Conservation (phyloP, 2,113 vertebrate genomes). For the Argyrosomus japonicus region DNA sequence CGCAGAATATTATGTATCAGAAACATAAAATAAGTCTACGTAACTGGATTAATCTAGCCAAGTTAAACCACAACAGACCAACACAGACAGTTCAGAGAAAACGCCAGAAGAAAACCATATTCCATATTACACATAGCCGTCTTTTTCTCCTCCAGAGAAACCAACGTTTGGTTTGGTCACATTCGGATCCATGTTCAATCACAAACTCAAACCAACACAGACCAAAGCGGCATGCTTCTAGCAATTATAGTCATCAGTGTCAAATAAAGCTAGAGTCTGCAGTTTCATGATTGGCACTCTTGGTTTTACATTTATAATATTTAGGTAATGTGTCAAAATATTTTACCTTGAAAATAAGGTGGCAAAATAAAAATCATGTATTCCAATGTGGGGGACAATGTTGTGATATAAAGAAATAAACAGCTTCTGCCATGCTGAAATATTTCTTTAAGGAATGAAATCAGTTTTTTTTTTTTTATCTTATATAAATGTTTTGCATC, state of each 20-base stretch:
- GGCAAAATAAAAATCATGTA: not conserved
- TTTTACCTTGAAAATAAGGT: not conserved
- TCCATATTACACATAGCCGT: no score
- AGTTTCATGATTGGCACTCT: not conserved
- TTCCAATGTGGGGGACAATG: not conserved
- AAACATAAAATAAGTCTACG: no score
- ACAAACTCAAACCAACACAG: conserved; percentile 8
- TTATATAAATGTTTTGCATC: not conserved
- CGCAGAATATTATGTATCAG: not conserved
- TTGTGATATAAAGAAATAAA: no score
- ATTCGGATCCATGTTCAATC: not conserved
- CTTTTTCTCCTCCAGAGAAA: not conserved
- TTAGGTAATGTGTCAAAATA: not conserved
- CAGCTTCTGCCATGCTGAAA: no score
- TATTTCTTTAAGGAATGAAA: not conserved
- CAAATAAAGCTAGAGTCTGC: conserved; percentile 6
- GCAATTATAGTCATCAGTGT: conserved; percentile 18
- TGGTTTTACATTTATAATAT: not conserved
- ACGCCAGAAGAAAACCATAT: not conserved
- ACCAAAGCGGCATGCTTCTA: conserved; percentile 17
- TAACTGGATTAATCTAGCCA: not conserved
- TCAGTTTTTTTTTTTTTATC: not conserved
- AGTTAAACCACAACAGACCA: not conserved
- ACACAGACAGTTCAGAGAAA: not conserved
- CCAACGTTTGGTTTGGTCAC: no score